Percentiles rank a stretch among this genome's conserved stretches.
These are phyloP conservation scores for Chaetops frenatus DNA, from an alignment of 2,113 vertebrate genomes.

Conservation along the genomic window DNA sequence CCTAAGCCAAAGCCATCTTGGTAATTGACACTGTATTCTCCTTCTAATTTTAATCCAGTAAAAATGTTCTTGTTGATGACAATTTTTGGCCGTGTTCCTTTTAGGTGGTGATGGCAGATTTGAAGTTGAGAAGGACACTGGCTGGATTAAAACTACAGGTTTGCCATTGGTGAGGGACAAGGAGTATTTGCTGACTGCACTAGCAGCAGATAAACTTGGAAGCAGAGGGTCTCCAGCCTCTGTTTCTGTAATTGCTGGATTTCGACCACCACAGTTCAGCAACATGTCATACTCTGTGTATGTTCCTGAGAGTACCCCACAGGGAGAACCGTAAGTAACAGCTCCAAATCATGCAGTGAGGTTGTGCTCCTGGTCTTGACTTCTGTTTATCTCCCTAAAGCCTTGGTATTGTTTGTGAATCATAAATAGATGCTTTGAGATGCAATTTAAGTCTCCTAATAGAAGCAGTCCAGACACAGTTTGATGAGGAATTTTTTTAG, in stretches of 20 bases:
- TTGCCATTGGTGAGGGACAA: slow-evolving; percentile 77
- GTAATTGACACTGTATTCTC: neutral
- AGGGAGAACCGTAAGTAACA: slow-evolving; percentile 78
- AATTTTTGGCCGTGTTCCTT: neutral
- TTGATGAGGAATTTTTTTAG: neutral
- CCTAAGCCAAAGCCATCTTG: neutral
- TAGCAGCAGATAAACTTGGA: slow-evolving; percentile 79
- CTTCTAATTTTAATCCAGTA: neutral
- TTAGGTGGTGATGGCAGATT: slow-evolving; percentile 85
- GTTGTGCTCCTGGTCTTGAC: neutral
- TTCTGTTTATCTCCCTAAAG: neutral
- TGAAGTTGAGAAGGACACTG: slow-evolving; percentile 81
- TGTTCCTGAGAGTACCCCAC: slow-evolving; percentile 77
- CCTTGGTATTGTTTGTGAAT: neutral
- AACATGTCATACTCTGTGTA: slow-evolving; percentile 75
- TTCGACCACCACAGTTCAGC: slow-evolving; percentile 80
- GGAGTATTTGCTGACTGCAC: slow-evolving; percentile 81
- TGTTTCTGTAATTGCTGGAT: slow-evolving; percentile 79
- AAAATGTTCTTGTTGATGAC: neutral
- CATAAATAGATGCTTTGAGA: neutral
- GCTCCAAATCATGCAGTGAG: neutral
- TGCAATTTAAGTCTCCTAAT: neutral
- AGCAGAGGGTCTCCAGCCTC: slow-evolving; percentile 74
- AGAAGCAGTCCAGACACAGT: neutral
- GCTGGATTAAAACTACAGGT: slow-evolving; percentile 80